These are phyloP conservation scores for Pempheris klunzingeri DNA, from an alignment of 2,797 vertebrate genomes.

Conservation along the genomic window DNA sequence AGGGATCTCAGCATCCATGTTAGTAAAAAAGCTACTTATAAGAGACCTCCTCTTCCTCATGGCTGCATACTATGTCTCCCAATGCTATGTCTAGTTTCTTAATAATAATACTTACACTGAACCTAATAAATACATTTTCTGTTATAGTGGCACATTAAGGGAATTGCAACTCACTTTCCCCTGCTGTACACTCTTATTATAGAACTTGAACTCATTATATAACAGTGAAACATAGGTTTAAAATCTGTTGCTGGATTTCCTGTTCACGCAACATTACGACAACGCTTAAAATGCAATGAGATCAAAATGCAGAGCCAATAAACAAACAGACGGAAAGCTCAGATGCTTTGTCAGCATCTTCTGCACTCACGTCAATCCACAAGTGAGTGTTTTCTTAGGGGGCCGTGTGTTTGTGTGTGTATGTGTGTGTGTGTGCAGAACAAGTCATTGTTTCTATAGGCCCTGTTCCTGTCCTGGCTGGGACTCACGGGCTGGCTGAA, in stretches of 20 bases:
- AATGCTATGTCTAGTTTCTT: background rate
- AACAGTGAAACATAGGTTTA: background rate
- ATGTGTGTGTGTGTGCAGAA: slow-evolving; percentile 10
- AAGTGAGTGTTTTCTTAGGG: slow-evolving; percentile 43
- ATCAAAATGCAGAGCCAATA: slow-evolving; percentile 18
- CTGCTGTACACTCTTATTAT: background rate
- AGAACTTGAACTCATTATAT: background rate
- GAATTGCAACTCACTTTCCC: background rate
- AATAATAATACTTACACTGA: background rate
- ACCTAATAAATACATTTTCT: background rate
- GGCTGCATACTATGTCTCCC: background rate
- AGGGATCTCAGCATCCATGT: background rate
- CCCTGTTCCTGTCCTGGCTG: slow-evolving; percentile 38
- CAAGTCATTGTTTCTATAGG: slow-evolving; percentile 58
- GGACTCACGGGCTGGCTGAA: background rate
- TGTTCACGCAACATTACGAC: slow-evolving; percentile 3
- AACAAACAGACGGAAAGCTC: slow-evolving; percentile 52
- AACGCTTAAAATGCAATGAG: slow-evolving; percentile 7
- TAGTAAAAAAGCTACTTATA: background rate
- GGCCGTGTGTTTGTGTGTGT: background rate
- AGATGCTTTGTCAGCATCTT: slow-evolving; percentile 56
- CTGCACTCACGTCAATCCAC: slow-evolving; percentile 36
- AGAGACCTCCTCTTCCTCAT: background rate
- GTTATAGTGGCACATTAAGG: background rate
- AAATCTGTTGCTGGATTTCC: background rate